Evolutionary conservation across 2,113 vertebrate species (phyloP), one percentile per base, ranked within the genome.

Genomic region (Micronycteris hirsuta): DNA sequence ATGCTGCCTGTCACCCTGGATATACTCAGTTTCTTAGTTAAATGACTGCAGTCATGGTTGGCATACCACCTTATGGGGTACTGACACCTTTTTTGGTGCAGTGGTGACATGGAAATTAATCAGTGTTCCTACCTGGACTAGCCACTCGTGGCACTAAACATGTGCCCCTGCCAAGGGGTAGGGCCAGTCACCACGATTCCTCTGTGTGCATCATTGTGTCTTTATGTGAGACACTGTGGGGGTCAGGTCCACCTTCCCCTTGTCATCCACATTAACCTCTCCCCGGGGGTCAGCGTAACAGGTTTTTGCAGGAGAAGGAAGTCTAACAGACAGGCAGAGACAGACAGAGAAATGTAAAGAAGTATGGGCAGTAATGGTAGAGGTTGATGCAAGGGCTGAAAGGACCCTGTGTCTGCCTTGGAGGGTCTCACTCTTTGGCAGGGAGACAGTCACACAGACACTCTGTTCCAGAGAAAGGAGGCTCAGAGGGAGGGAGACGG

Each of bases 161-260:
- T 26, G 58, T 3, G 58, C 20, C 74, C 31, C 74, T 26, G 26
- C 15, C 2, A 4, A 63, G 15, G 54, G 9, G 20, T 19, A 4
- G 61, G 31, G 3, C 47, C 8, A 14, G 52, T 12, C 1, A 1
- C 6, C 13, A 0, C 1, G 36, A 56, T 24, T 43, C 41, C 68
- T 16, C 68, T 38, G 0, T 24, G 68, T 26, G 19, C 54, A 43
- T 63, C 17, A 4, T 43, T 12, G 36, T 43, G 20, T 45, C 36
- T 33, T 45, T 16, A 5, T 43, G 45, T n/a, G 11, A 63, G n/a
- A 49, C 2, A 1, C 28, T 1, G n/a, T 20, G 63, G 28, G 28
- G 16, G 28, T 61, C 45, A 12, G 84, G 31, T 73, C 36, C 33
- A 20, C 20, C 26, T 20, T 4, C 54, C 20, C 70, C 19, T 17